Conservation (phyloP, 2,888 invertebrate species). For the Melinaea menophilus region DNA sequence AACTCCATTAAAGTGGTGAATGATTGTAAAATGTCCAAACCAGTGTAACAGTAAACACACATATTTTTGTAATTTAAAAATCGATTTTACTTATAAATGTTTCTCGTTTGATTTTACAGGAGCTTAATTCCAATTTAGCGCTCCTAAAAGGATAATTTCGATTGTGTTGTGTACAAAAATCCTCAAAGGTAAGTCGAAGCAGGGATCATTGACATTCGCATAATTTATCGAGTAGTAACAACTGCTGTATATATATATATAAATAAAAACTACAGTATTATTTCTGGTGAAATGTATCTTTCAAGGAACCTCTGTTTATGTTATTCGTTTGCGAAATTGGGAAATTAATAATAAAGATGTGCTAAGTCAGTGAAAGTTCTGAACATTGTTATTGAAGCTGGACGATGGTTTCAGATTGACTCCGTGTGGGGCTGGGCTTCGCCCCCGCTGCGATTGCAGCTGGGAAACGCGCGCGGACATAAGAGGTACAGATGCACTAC, state of each 20-base stretch:
- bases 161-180: slow-evolving; percentile 54
- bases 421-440: slow-evolving; percentile 97
- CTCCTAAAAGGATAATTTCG: slow-evolving; percentile 53
- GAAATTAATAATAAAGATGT: neutral
- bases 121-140: slow-evolving; percentile 48
- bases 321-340: slow-evolving; percentile 8
- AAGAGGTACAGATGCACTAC: slow-evolving; percentile 55
- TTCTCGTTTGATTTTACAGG: slow-evolving; percentile 47
- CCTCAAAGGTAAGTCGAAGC: slow-evolving; percentile 66
- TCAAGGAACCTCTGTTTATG: slow-evolving; percentile 13
- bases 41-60: slow-evolving; percentile 66
- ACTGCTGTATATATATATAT: slow-evolving; percentile 17
- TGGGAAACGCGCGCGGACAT: slow-evolving; percentile 80
- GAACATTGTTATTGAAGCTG: slow-evolving; percentile 38
- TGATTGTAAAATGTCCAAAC: slow-evolving; percentile 57
- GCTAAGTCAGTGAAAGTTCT: slow-evolving; percentile 24
- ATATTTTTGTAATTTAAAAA: slow-evolving; percentile 60
- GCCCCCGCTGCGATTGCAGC: slow-evolving; percentile 90
- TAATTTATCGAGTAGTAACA: slow-evolving; percentile 51
- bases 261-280: slow-evolving; percentile 31
- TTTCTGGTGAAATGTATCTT: slow-evolving; percentile 29
- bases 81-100: slow-evolving; percentile 60
- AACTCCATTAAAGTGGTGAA: slow-evolving; percentile 51
- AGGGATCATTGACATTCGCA: slow-evolving; percentile 57
- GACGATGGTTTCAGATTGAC: slow-evolving; percentile 86